Base-by-base conservation (phyloP, 2,797 vertebrate species). In the Hippoglossus hippoglossus region DNA sequence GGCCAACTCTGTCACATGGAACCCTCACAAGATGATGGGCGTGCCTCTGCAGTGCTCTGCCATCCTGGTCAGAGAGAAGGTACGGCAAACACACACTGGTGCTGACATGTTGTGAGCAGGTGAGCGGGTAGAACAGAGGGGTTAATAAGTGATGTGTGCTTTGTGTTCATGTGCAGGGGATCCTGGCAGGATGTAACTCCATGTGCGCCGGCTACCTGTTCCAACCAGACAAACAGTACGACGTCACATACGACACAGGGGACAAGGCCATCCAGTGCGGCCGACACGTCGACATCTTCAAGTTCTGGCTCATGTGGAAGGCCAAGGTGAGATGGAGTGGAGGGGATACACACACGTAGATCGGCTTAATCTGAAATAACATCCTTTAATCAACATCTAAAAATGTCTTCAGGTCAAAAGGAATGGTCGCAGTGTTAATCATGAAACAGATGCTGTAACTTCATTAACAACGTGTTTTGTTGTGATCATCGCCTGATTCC, bases 261-360 rank as follows among this genome's bases (percentile, higher is more conserved):
- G 98, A 99, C 91, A 99, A 98, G 79, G 98, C 97, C 24, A 99
- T 99, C 91, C 98, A 99, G 79, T 99, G 98, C 19, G 98, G 98
- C 6, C 94, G 98, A 28, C 98, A 99, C 0, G 98, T 99, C 44
- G 98, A 99, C 94, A 99, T 99, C 91, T 99, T 99, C 87, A 99
- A 99, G 92, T 98, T 99, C 94, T 99, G 98, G 98, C 94, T 99
- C 90, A 99, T 99, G 98, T 99, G 98, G 98, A 99, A 99, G 88
- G 98, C 98, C 60, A 91, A 93, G 82, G 89, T 91, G 69, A 85
- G 69, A 39, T 2, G 0, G 0, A 21, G 1, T 52, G 18, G 44
- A 24, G 10, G 4, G 21, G 1, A 21, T 3, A 28, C 44, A 46
- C 44, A 46, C 39, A 6, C 0, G 7, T 5, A 49, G 7, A 18